Percentiles rank a stretch among this genome's conserved stretches.
phyloP scores from a whole-genome alignment of 2,113 vertebrate species.

The Phyllostomus hastatus region DNA sequence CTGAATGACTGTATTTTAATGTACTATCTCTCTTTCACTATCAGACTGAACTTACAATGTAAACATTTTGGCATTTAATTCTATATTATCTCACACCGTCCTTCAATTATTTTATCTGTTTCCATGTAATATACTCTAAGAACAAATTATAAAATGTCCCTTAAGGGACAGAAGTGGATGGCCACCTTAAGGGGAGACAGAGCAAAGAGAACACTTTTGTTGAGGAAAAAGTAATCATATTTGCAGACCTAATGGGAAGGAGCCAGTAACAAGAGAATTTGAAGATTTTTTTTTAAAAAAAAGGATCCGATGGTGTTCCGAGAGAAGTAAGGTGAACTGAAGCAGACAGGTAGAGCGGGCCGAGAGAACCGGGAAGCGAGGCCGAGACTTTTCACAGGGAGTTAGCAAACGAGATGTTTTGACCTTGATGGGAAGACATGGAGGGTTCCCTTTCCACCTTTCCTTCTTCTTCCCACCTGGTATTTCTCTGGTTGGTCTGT shows the following conservation, averaged over 20 bases:
- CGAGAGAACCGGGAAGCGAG: background rate
- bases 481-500: background rate
- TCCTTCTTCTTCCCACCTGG: background rate
- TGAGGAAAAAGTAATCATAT: background rate
- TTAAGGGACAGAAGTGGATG: background rate
- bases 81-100: background rate
- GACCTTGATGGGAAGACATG: background rate
- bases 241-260: background rate
- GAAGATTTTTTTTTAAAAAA: background rate
- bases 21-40: background rate
- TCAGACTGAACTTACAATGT: background rate
- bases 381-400: background rate
- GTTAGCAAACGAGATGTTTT: background rate
- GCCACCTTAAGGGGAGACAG: background rate
- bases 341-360: background rate
- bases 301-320: background rate
- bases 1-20: slow-evolving; percentile 29
- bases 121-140: slow-evolving; percentile 21
- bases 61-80: slow-evolving; percentile 19
- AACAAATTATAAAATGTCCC: background rate
- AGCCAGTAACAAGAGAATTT: background rate
- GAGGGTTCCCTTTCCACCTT: background rate
- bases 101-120: slow-evolving; percentile 7
- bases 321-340: background rate
- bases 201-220: background rate